Evolutionary conservation across 2,888 invertebrate genomes (phyloP).

Genomic region (Nasonovia ribisnigri): DNA sequence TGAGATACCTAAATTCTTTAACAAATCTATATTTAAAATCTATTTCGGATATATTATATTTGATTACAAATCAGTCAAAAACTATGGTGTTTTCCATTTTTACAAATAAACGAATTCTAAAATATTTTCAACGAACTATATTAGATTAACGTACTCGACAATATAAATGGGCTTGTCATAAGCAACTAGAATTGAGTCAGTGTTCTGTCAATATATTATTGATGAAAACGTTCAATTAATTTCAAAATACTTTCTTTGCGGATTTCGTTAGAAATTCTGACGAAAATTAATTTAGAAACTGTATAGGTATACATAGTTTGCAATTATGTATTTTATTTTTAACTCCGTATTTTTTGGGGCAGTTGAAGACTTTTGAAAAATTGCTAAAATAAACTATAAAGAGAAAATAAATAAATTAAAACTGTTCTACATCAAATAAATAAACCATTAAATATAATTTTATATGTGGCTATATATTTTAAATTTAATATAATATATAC

Average conservation of each 20-base stretch:
- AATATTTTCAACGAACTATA: background rate
- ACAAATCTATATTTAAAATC: too few relatives aligned
- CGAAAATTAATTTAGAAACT: background rate
- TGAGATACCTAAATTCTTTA: background rate
- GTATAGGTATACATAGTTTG: background rate
- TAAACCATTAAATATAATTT: background rate
- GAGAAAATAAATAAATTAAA: background rate
- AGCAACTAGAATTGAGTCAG: background rate
- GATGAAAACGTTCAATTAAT: background rate
- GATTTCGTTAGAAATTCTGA: background rate
- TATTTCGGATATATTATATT: background rate
- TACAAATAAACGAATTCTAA: background rate
- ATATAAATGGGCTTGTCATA: background rate
- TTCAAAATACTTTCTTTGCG: background rate
- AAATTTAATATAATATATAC: background rate
- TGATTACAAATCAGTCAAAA: background rate
- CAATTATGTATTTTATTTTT: background rate
- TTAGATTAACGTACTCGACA: background rate
- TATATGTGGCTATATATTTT: background rate
- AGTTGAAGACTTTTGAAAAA: background rate
- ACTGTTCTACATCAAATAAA: background rate
- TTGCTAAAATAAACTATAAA: background rate
- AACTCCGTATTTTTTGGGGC: background rate
- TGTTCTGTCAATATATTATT: background rate
- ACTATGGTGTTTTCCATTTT: background rate